Evolutionary conservation across 1,140 invertebrate species (phyloP).

Genomic region (Acromyrmex heyeri): DNA sequence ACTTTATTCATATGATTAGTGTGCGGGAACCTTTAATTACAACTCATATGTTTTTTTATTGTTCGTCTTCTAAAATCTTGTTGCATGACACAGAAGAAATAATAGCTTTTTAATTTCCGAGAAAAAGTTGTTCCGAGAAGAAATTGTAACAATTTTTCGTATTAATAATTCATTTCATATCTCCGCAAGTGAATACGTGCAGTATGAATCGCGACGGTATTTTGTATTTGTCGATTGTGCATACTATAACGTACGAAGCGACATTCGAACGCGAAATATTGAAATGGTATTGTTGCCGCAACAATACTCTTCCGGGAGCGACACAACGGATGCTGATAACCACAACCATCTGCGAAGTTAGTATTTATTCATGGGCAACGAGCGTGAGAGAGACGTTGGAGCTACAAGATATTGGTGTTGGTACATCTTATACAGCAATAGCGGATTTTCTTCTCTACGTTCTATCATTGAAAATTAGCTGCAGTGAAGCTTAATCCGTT

Average conservation of each 20-base stretch:
- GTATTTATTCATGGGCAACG: conserved; percentile 51
- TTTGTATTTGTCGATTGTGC: conserved; percentile 29
- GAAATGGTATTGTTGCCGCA: conserved; percentile 63
- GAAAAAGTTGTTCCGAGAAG: conserved; percentile 15
- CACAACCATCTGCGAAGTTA: conserved; percentile 19
- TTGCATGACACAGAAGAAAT: not conserved
- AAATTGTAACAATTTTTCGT: conserved; percentile 14
- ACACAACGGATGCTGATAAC: conserved; percentile 59
- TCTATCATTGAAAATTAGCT: conserved; percentile 26
- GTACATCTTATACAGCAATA: not conserved
- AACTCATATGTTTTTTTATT: not conserved
- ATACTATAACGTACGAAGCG: not conserved
- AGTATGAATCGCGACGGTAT: not conserved
- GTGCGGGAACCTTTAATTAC: not conserved
- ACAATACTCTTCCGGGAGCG: conserved; percentile 58
- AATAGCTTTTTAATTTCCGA: not conserved
- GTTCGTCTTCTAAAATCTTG: not conserved
- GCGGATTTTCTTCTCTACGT: conserved; percentile 10
- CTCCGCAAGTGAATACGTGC: not conserved
- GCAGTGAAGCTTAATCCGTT: conserved; percentile 4
- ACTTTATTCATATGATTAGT: too few relatives aligned
- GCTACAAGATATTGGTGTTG: conserved; percentile 29
- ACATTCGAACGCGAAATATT: conserved; percentile 56
- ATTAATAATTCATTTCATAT: conserved; percentile 47
- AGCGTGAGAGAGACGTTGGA: conserved; percentile 17